Conservation (phyloP, 2,888 invertebrate species). For the Matsumyia berberina region DNA sequence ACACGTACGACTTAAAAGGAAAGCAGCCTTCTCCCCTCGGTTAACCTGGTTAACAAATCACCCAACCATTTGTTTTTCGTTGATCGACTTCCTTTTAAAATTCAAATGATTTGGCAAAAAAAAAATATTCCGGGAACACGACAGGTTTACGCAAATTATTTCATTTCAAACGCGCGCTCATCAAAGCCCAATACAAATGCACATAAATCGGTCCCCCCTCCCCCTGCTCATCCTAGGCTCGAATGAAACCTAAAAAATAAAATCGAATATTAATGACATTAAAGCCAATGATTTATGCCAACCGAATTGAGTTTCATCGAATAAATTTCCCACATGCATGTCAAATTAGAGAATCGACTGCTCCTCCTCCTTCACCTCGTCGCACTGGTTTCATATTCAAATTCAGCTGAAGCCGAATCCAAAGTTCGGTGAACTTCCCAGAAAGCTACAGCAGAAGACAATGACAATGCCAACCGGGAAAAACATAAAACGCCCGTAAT, state of each 20-base stretch:
- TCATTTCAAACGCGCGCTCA: slow-evolving; percentile 37
- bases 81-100: background rate
- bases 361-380: background rate
- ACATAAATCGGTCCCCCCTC: slow-evolving; percentile 55
- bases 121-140: background rate
- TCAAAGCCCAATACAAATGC: slow-evolving; percentile 56
- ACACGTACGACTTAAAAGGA: background rate
- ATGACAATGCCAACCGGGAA: background rate
- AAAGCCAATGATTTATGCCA: slow-evolving; percentile 65
- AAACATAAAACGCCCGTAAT: slow-evolving; percentile 11
- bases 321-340: slow-evolving; percentile 50
- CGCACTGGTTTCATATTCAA: background rate
- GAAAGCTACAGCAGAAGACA: slow-evolving; percentile 21
- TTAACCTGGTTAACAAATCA: slow-evolving; percentile 1
- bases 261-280: slow-evolving; percentile 63
- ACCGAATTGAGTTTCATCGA: slow-evolving; percentile 57
- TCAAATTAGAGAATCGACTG: slow-evolving; percentile 26
- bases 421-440: slow-evolving; percentile 18
- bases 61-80: background rate
- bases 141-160: slow-evolving; percentile 17
- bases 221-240: background rate
- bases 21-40: background rate
- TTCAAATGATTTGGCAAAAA: slow-evolving; percentile 14
- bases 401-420: background rate
- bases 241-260: slow-evolving; percentile 5